Evolutionary conservation across 1,140 invertebrate species (phyloP).

Genomic region (Hestina assimilis): DNA sequence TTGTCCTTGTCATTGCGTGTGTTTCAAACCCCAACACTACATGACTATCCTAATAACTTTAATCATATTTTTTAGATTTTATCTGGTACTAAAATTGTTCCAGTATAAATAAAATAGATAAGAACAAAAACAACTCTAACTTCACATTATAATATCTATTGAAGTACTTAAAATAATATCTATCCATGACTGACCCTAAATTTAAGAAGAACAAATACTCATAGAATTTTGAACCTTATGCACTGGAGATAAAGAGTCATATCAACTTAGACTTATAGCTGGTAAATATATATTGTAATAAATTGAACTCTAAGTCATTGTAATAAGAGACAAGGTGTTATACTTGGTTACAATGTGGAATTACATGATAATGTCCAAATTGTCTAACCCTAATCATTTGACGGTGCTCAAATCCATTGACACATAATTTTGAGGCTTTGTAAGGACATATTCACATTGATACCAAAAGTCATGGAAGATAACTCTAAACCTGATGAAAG

Average conservation of each 20-base stretch:
- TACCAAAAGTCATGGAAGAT: too few species aligned
- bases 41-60: too few species aligned
- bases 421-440: constrained; percentile 5
- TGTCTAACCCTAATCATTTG: constrained; percentile 31
- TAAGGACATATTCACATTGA: constrained; percentile 2
- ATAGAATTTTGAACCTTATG: not conserved
- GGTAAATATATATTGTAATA: not conserved
- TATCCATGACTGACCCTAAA: not conserved
- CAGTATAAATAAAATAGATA: too few species aligned
- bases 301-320: not conserved
- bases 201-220: not conserved
- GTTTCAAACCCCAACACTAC: too few species aligned
- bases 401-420: constrained; percentile 24
- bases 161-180: not conserved
- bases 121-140: not conserved
- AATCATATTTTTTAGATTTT: too few species aligned
- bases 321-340: too few species aligned
- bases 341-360: constrained; percentile 3
- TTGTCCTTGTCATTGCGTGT: too few species aligned
- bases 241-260: not conserved
- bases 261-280: not conserved
- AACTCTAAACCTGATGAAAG: too few species aligned
- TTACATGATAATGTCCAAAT: constrained; percentile 23
- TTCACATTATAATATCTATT: not conserved
- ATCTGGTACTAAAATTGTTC: too few species aligned